Evolutionary conservation across 2,797 vertebrate species (phyloP).

Genomic region (Eremophila alpestris): DNA sequence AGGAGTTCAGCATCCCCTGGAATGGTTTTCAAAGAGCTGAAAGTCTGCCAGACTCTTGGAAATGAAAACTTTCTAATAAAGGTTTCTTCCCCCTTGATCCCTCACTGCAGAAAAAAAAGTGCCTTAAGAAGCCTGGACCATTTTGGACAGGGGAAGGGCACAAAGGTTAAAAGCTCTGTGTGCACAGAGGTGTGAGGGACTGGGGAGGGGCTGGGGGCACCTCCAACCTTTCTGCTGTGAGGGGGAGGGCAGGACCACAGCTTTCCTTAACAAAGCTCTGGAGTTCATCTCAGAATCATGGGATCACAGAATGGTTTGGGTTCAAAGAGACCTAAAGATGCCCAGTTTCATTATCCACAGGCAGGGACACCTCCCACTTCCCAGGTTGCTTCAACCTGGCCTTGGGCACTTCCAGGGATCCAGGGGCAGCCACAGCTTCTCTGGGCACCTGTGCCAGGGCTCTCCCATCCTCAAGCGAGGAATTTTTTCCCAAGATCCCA

Average conservation of each 20-base stretch:
- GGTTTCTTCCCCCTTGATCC: not conserved
- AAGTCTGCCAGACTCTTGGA: not conserved
- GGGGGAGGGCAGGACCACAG: not conserved
- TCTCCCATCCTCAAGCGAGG: not conserved
- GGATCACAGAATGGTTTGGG: not conserved
- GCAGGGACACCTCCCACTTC: not conserved
- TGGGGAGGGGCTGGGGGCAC: not conserved
- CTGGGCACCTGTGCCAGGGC: not conserved
- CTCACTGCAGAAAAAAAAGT: not conserved
- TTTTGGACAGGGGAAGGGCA: not conserved
- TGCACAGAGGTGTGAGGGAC: not conserved
- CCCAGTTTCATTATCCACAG: accelerated
- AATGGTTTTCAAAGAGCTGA: constrained; percentile 36
- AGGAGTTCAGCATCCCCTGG: not conserved
- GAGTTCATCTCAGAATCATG: not conserved
- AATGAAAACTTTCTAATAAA: not conserved
- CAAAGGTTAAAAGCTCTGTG: accelerated
- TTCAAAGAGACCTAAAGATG: not conserved
- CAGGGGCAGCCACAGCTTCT: not conserved
- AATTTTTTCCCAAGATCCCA: not conserved
- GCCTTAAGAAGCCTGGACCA: accelerated
- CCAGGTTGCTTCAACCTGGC: not conserved
- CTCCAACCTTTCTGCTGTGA: not conserved
- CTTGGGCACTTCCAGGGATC: not conserved
- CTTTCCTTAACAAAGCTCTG: not conserved